Conservation (phyloP, 1,140 invertebrate genomes). For the Aphelenchoides fujianensis region DNA sequence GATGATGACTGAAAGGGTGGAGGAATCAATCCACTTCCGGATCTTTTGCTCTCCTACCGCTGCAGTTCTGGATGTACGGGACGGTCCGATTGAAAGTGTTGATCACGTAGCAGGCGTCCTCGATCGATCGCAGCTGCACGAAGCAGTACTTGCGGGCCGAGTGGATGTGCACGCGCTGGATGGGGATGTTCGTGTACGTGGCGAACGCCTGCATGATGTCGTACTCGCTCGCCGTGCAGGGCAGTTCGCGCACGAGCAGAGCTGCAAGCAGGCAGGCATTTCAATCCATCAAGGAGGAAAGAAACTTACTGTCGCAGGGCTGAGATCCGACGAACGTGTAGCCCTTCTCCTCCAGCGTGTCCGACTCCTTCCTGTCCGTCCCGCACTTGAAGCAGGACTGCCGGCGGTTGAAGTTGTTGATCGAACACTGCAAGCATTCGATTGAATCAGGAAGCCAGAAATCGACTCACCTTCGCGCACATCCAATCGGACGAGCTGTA, state of each 20-base stretch:
- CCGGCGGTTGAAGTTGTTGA: constrained; percentile 84
- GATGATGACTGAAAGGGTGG: constrained; percentile 38
- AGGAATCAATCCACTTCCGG: too few species aligned
- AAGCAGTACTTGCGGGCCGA: constrained; percentile 79
- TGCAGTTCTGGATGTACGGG: constrained; percentile 53
- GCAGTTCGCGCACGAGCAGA: constrained; percentile 78
- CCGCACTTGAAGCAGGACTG: constrained; percentile 85
- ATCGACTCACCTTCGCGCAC: constrained; percentile 65
- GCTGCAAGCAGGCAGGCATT: constrained; percentile 66
- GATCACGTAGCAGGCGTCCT: constrained; percentile 77
- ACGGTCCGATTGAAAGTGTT: constrained; percentile 67
- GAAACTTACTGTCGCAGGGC: constrained; percentile 78
- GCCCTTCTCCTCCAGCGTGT: constrained; percentile 70
- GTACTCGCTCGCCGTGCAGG: constrained; percentile 80
- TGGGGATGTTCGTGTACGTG: constrained; percentile 68
- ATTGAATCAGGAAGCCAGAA: too few species aligned
- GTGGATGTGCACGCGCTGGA: constrained; percentile 76
- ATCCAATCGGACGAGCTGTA: constrained; percentile 65
- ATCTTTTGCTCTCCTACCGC: constrained; percentile 27
- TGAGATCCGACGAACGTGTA: constrained; percentile 80
- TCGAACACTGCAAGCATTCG: constrained; percentile 74
- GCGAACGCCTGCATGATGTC: constrained; percentile 72
- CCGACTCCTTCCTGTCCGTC: constrained; percentile 72
- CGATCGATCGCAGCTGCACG: constrained; percentile 76
- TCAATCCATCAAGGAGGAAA: constrained; percentile 6